A percentile compares a stretch with the other conserved stretches of the same genome.
phyloP scores from a whole-genome alignment of 2,113 vertebrate genomes.

The rat (Rattus norvegicus) region DNA sequence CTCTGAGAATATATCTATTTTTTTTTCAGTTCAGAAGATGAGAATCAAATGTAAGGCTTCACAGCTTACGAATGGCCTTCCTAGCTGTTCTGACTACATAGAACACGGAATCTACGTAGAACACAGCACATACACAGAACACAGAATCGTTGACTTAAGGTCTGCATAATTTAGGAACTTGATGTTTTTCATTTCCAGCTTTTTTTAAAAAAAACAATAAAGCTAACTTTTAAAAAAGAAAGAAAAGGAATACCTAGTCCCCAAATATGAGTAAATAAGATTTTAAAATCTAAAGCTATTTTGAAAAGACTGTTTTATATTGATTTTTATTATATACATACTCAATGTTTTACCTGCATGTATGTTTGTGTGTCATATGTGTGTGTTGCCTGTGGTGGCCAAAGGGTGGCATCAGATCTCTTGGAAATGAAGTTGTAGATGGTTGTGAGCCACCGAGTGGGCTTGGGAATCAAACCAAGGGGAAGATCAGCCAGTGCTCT shows the following conservation, averaged over 20 bases:
- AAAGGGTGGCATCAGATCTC: background rate
- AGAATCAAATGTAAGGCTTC: background rate
- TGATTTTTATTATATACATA: background rate
- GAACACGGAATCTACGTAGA: too few relatives aligned
- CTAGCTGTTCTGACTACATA: too few relatives aligned
- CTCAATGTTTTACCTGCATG: background rate
- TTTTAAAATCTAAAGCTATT: background rate
- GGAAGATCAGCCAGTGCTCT: background rate
- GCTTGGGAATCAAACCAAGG: background rate
- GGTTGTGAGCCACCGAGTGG: background rate
- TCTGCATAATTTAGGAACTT: background rate
- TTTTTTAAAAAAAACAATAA: background rate
- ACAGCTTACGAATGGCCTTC: background rate
- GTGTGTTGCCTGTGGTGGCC: background rate
- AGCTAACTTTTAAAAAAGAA: background rate
- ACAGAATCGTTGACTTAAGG: too few relatives aligned
- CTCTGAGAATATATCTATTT: background rate
- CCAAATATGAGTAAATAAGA: background rate
- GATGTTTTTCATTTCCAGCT: background rate
- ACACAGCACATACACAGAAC: too few relatives aligned
- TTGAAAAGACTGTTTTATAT: background rate
- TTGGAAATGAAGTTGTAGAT: background rate
- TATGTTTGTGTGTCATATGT: too few relatives aligned
- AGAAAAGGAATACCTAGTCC: background rate
- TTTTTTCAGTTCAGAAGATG: background rate